A percentile compares a stretch with the other conserved stretches of the same genome.
Conservation (phyloP, 1,140 invertebrate genomes). For the Drosophila tristis region DNA sequence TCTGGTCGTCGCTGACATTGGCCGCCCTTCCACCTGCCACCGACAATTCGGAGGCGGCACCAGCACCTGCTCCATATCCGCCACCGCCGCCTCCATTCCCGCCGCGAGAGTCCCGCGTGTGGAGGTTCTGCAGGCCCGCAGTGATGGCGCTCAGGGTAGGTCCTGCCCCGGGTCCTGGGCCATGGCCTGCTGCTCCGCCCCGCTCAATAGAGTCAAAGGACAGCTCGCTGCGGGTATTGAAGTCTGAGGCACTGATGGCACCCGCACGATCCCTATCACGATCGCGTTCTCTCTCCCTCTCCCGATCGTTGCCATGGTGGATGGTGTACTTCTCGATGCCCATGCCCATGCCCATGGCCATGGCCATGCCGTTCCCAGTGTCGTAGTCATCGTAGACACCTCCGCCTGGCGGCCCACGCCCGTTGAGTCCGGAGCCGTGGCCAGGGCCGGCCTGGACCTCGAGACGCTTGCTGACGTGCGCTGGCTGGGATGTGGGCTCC, state of each 20-base stretch:
- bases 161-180: conserved; percentile 51
- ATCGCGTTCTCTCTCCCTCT: conserved; percentile 57
- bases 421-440: conserved; percentile 41
- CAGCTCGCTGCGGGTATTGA: conserved; percentile 89
- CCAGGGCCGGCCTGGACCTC: conserved; percentile 63
- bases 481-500: conserved; percentile 59
- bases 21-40: conserved; percentile 23
- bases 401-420: conserved; percentile 36
- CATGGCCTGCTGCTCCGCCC: conserved; percentile 31
- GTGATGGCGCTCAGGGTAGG: conserved; percentile 68
- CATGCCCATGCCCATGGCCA: conserved; percentile 41
- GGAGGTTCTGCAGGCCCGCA: conserved; percentile 73
- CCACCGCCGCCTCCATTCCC: conserved; percentile 36
- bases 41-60: conserved; percentile 52
- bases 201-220: conserved; percentile 91
- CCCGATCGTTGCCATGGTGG: conserved; percentile 74
- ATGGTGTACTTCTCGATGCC: conserved; percentile 76
- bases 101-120: conserved; percentile 59
- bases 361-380: conserved; percentile 62
- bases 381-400: conserved; percentile 65
- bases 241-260: conserved; percentile 78
- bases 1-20: conserved; percentile 70
- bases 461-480: conserved; percentile 61
- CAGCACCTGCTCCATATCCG: conserved; percentile 38
- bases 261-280: conserved; percentile 72